Conservation (phyloP, 2,888 invertebrate genomes). For the Lacanobia wlatinum region DNA sequence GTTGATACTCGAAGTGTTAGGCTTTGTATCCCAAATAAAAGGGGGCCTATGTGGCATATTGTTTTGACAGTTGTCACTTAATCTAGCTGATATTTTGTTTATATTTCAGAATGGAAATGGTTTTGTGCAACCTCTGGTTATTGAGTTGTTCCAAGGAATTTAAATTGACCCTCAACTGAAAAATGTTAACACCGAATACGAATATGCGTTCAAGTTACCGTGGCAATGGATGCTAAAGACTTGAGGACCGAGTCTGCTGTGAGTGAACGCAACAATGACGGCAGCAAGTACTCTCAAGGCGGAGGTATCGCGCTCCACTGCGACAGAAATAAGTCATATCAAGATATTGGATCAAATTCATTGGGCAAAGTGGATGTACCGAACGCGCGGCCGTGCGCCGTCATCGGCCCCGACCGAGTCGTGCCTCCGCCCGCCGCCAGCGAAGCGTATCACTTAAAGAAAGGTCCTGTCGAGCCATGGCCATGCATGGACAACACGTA, state of each 20-base stretch:
- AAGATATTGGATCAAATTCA: constrained; percentile 82
- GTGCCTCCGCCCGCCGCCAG: constrained; percentile 77
- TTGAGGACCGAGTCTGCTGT: constrained; percentile 81
- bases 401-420: constrained; percentile 88
- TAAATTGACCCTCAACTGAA: constrained; percentile 66
- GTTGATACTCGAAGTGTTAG: constrained; percentile 38
- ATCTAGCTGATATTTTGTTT: constrained; percentile 85
- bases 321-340: constrained; percentile 83
- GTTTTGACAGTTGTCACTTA: constrained; percentile 89
- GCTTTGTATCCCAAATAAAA: constrained; percentile 44
- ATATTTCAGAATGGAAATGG: constrained; percentile 86
- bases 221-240: constrained; percentile 89
- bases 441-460: constrained; percentile 79
- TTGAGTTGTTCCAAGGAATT: constrained; percentile 62
- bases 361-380: constrained; percentile 84
- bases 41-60: constrained; percentile 85
- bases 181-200: constrained; percentile 78
- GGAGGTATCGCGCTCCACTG: constrained; percentile 76
- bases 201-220: constrained; percentile 74
- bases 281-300: constrained; percentile 82
- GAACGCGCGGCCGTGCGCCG: constrained; percentile 86
- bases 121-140: constrained; percentile 67
- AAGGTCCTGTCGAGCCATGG: constrained; percentile 81
- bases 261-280: constrained; percentile 83
- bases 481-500: constrained; percentile 76